Conservation (phyloP, 2,888 invertebrate genomes). For the Thalpophila matura region DNA sequence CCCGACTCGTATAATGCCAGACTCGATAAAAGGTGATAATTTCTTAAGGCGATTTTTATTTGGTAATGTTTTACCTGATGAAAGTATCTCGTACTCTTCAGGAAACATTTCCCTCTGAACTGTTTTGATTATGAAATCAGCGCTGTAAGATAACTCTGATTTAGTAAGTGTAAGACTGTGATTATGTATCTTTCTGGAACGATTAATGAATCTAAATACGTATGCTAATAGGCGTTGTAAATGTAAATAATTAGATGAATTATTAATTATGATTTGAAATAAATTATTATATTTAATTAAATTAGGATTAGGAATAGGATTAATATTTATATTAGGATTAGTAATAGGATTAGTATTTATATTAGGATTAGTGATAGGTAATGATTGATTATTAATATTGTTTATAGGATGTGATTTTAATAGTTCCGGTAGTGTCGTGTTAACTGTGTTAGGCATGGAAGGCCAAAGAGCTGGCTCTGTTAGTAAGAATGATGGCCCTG, state of each 20-base stretch:
- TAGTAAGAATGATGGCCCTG: slow-evolving; percentile 1
- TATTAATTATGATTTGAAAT: slow-evolving; percentile 7
- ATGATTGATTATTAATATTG: neutral
- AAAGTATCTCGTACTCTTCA: neutral
- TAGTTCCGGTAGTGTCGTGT: neutral
- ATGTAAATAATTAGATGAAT: slow-evolving; percentile 13
- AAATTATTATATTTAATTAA: neutral
- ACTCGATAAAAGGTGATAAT: neutral
- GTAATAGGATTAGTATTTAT: neutral
- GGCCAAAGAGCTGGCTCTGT: slow-evolving; percentile 3
- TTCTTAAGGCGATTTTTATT: slow-evolving; percentile 2
- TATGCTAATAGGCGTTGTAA: too few relatives aligned
- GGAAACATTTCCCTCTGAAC: slow-evolving; percentile 1
- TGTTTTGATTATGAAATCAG: neutral
- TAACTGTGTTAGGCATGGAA: slow-evolving; percentile 2
- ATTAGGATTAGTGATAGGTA: slow-evolving; percentile 1
- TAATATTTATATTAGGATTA: too few relatives aligned
- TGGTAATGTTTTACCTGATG: neutral
- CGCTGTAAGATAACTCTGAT: too few relatives aligned
- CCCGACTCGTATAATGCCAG: too few relatives aligned
- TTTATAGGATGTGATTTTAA: neutral
- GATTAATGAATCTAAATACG: too few relatives aligned
- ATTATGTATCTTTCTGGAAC: too few relatives aligned
- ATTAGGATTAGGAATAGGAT: too few relatives aligned
- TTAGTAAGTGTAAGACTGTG: too few relatives aligned